A percentile compares a stretch with the other conserved stretches of the same genome.
Evolutionary conservation across 2,888 invertebrate genomes (phyloP).

Genomic region (Melinaea marsaeus): DNA sequence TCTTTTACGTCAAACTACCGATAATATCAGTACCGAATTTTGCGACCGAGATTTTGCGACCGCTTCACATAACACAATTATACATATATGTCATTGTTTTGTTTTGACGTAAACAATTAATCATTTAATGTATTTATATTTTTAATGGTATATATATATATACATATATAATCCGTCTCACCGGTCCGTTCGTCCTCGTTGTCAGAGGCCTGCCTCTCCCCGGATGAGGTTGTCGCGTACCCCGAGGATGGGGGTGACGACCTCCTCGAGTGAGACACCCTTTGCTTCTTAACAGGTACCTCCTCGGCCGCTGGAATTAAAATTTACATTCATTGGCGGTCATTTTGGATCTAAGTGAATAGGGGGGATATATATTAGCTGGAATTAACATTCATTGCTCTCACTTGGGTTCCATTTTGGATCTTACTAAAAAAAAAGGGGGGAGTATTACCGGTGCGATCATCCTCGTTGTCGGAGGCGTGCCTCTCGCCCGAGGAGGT

Average conservation of each 20-base stretch:
- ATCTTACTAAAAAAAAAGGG: background rate
- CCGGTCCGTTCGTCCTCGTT: constrained; percentile 50
- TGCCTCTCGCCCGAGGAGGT: constrained; percentile 75
- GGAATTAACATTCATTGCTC: background rate
- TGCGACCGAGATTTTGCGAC: no score
- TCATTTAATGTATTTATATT: no score
- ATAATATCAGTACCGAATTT: no score
- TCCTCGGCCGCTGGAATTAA: constrained; percentile 59
- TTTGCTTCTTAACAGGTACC: constrained; percentile 83
- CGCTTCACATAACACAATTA: background rate
- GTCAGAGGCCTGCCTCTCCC: constrained; percentile 69
- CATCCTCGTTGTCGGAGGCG: constrained; percentile 74
- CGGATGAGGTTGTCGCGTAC: constrained; percentile 56
- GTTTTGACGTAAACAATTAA: background rate
- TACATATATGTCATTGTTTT: background rate
- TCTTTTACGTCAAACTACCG: no score
- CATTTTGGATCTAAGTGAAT: background rate
- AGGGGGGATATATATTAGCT: background rate
- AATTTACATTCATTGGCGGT: background rate
- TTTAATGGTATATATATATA: no score
- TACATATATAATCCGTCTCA: background rate
- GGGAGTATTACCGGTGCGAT: constrained; percentile 50
- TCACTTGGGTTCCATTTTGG: background rate
- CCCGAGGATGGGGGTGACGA: constrained; percentile 64
- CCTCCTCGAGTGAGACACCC: constrained; percentile 87